Base-by-base conservation (phyloP, 2,888 invertebrate genomes). In the Sesamia inferens region DNA sequence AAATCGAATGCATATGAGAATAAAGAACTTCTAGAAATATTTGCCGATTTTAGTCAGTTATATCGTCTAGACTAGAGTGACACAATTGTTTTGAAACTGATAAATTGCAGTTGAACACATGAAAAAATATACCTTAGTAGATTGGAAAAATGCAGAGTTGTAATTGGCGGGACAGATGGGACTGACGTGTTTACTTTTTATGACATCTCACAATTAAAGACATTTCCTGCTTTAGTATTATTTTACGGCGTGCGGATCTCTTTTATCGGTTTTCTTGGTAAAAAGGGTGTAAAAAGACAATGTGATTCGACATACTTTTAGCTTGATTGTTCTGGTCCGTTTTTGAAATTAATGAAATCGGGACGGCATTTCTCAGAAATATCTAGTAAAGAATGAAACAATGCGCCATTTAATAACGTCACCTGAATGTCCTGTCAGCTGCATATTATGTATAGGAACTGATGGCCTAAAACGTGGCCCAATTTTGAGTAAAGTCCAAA, bases 51-150 rank as follows among this genome's bases (percentile, higher is more conserved):
- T n/a, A n/a, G n/a, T n/a, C n/a, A 64, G 59, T 58, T 22, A 67
- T 14, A 55, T 3, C 11, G 82, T 84, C 82, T 82, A 75, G 82
- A 78, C 82, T 31, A 10, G 31, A 54, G 55, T 81, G 64, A 81
- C 61, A 63, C 79, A 19, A 70, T 76, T 70, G 51, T 68, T 54
- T 24, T 62, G 11, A 13, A 72, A 14, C 51, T 67, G 63, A 71
- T 68, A 71, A 74, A 71, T 83, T 67, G 67, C 42, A 22, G 13
- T 48, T 67, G 13, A 59, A 68, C 11, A 11, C 14, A 55, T 8
- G 16, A 14, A 44, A 44, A 76, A 57, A 78, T 16, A n/a, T 10
- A 22, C 5, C 2, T 14, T 13, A 5, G 24, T n/a, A 16, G 16
- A 59, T 75, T 72, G 14, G 31, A 65, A 51, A 71, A 72, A 72